Evolutionary conservation across 1,140 invertebrate species (phyloP).

Genomic region (Apolygus lucorum): DNA sequence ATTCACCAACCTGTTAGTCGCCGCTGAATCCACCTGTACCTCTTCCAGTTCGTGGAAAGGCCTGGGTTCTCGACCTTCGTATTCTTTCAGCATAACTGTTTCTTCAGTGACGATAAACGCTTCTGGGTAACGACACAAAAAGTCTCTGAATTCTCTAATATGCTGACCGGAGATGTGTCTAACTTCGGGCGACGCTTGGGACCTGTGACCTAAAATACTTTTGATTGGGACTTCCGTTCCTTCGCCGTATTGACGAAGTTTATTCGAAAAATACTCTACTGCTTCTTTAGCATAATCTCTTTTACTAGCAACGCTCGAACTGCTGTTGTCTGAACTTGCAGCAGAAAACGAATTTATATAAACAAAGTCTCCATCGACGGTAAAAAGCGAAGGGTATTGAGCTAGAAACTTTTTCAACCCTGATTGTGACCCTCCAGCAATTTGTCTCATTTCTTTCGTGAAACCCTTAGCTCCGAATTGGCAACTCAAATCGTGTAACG

Average conservation of each 20-base stretch:
- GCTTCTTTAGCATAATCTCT: conserved; percentile 86
- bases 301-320: conserved; percentile 42
- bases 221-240: conserved; percentile 88
- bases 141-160: conserved; percentile 88
- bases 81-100: conserved; percentile 62
- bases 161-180: conserved; percentile 90
- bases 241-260: conserved; percentile 79
- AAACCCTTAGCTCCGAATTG: conserved; percentile 94
- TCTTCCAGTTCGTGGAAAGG: conserved; percentile 57
- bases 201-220: conserved; percentile 83
- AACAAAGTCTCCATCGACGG: conserved; percentile 85
- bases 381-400: conserved; percentile 86
- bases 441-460: conserved; percentile 90
- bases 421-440: conserved; percentile 87
- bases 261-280: conserved; percentile 87
- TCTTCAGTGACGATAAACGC: conserved; percentile 84
- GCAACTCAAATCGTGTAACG: conserved; percentile 90
- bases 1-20: conserved; percentile 63
- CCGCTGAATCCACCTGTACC: conserved; percentile 68
- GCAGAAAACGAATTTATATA: conserved; percentile 66
- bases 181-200: conserved; percentile 89
- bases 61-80: conserved; percentile 46
- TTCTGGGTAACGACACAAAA: conserved; percentile 73
- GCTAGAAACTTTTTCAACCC: conserved; percentile 84
- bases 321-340: conserved; percentile 40